These are phyloP conservation scores for Helicoverpa assulta DNA, from an alignment of 2,888 invertebrate species.

Conservation along the genomic window DNA sequence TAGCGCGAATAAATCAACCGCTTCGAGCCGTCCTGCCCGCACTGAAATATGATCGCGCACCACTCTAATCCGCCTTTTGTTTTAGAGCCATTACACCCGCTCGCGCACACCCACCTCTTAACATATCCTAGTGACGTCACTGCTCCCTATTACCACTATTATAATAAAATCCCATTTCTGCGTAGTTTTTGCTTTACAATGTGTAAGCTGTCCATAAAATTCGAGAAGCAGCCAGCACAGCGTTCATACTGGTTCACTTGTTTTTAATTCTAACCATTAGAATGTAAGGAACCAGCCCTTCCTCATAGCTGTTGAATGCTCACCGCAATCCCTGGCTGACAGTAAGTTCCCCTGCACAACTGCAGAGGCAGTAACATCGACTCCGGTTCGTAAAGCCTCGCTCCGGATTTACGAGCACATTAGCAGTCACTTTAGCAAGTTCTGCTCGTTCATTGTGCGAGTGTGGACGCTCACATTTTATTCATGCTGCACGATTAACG, in stretches of 20 bases:
- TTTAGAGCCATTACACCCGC: conserved; percentile 52
- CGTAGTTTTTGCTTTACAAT: background rate
- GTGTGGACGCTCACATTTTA: conserved; percentile 18
- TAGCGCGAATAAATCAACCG: conserved; percentile 70
- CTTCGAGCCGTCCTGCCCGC: conserved; percentile 61
- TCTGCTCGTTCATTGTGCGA: conserved; percentile 11
- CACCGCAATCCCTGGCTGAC: too few relatives aligned
- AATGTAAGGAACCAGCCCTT: background rate
- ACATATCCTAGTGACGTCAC: conserved; percentile 36
- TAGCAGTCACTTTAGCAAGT: conserved; percentile 47
- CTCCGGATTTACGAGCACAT: conserved; percentile 39
- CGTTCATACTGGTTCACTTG: too few relatives aligned
- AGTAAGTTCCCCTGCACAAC: too few relatives aligned
- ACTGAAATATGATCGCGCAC: conserved; percentile 69
- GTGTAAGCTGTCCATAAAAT: too few relatives aligned
- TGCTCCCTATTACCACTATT: conserved; percentile 27
- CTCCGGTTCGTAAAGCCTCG: conserved; percentile 7
- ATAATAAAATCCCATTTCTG: background rate
- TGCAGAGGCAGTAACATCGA: conserved; percentile 31
- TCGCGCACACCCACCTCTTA: conserved; percentile 36
- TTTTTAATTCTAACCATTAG: background rate
- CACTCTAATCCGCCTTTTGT: conserved; percentile 67
- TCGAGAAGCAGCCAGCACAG: too few relatives aligned
- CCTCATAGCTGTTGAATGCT: too few relatives aligned
- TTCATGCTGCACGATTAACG: conserved; percentile 21